Evolutionary conservation across 35 echinoderm and acorn worm species (phyloP), one percentile per base, ranked within the genome.

Genomic region (Anneissia japonica): DNA sequence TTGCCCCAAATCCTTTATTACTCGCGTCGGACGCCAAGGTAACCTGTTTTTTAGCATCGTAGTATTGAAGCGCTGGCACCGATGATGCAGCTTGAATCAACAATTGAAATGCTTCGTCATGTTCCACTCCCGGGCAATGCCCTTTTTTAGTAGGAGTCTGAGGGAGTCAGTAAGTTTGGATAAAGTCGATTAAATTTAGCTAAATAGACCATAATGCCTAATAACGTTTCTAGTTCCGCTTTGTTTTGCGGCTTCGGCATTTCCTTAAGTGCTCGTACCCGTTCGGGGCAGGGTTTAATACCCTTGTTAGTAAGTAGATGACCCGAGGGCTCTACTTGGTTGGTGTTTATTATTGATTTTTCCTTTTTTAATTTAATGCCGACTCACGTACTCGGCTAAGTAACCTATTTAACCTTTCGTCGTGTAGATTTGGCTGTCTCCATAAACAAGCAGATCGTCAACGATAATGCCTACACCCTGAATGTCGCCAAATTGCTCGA

Each of bases 1-100:
- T 85, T 46, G 46, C 79, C 39, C 81, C 81, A 74, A 93, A 74
- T 6, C 91, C 91, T 29, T 82, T 7, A 2, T 92, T 88, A 75
- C 73, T 75, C 7, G 73, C 73, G 26, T 75, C 32, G 73, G 73
- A 7, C 9, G 73, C 4, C 9, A 75, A 30, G 4, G 73, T 75
- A 23, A 75, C 73, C 23, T 28, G 73, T 33, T 75, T 75, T 75
- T 75, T 75, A 4, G 73, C 73, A 75, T 4, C 73, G 73, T 33
- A 75, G 26, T 30, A 75, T 75, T 75, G 12, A 64, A n/a, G 51
- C n/a, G n/a, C n/a, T n/a, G n/a, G n/a, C n/a, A n/a, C n/a, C n/a
- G n/a, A n/a, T n/a, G n/a, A n/a, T n/a, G n/a, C n/a, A n/a, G n/a
- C n/a, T n/a, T n/a, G n/a, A n/a, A n/a, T n/a, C n/a, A n/a, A n/a